Conservation (phyloP, 2,797 vertebrate species). For the Anguilla marmorata region DNA sequence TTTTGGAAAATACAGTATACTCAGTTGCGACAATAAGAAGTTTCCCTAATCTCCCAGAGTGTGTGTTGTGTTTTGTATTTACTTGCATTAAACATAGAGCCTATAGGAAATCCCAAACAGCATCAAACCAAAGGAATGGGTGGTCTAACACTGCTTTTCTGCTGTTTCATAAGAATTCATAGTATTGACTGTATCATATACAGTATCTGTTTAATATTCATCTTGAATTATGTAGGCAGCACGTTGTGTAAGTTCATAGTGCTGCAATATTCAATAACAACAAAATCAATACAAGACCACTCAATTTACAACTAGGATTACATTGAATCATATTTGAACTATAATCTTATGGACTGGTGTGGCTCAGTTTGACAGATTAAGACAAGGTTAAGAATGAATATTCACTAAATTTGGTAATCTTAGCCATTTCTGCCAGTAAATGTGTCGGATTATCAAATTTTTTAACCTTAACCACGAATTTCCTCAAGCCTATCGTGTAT, state of each 20-base stretch:
- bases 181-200: neutral
- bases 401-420: neutral
- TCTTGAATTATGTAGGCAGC: neutral
- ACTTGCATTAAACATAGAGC: neutral
- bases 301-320: neutral
- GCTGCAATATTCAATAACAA: neutral
- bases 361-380: neutral
- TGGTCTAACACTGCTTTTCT: neutral
- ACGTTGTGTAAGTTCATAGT: neutral
- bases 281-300: neutral
- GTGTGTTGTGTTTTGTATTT: neutral
- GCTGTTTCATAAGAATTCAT: constrained; percentile 8
- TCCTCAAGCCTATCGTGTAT: neutral
- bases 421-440: neutral
- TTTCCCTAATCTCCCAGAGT: neutral
- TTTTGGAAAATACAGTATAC: no score
- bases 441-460: neutral
- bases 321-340: neutral
- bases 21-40: neutral
- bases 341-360: neutral
- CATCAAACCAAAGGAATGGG: neutral
- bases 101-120: neutral
- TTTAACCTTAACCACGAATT: neutral
- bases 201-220: neutral
- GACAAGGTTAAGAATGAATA: neutral